Evolutionary conservation across 1,140 invertebrate species (phyloP).

Genomic region (Temnothorax nylanderi): DNA sequence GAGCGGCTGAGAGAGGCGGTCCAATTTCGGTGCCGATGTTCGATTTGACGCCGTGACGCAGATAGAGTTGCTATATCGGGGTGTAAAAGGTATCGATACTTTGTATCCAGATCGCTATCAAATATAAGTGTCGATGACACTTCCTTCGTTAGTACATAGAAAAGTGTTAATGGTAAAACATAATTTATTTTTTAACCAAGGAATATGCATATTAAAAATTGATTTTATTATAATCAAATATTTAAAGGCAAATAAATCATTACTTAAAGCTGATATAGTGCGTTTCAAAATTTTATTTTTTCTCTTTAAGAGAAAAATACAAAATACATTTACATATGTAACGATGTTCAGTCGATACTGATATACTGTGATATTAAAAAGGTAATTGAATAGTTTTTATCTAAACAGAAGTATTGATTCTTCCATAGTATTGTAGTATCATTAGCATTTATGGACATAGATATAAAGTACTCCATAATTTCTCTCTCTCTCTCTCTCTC

Average conservation of each 20-base stretch:
- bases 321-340: background rate
- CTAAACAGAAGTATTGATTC: background rate
- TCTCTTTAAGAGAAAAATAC: background rate
- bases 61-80: background rate
- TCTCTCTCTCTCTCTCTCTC: constrained; percentile 1
- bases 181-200: background rate
- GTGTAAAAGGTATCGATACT: constrained; percentile 2
- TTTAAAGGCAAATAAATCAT: background rate
- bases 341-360: background rate
- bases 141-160: background rate
- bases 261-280: background rate
- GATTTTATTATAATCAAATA: background rate
- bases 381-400: background rate
- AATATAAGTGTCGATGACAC: background rate
- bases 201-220: background rate
- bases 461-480: constrained; percentile 42
- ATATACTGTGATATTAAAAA: background rate
- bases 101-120: background rate
- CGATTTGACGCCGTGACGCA: constrained; percentile 24
- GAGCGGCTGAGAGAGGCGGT: constrained; percentile 31
- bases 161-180: background rate
- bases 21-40: constrained; percentile 46
- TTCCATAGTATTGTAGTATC: background rate
- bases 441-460: constrained; percentile 10
- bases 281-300: background rate